phyloP scores from a whole-genome alignment of 2,888 invertebrate species.

The Meteorus colon region DNA sequence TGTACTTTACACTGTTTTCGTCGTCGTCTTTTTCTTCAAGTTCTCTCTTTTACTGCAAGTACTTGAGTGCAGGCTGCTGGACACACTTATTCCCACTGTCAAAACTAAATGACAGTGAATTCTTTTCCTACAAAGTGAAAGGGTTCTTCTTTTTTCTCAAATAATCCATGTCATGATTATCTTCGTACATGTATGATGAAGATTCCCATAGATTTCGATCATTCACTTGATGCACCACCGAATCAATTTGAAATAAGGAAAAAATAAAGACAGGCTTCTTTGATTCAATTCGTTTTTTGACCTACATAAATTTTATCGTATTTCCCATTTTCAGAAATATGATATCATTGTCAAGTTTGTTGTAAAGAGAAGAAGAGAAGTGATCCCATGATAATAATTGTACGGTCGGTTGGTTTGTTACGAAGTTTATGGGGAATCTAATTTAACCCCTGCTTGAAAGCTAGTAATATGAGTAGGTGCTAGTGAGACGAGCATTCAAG shows the following conservation, averaged over 20 bases:
- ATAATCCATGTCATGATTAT: no score
- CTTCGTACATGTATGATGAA: no score
- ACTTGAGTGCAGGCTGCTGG: neutral
- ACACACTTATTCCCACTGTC: neutral
- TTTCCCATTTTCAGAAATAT: neutral
- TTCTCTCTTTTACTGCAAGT: neutral
- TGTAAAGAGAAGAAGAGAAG: neutral
- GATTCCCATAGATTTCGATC: no score
- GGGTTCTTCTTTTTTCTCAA: no score
- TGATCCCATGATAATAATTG: slow-evolving; percentile 16
- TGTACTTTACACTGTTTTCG: slow-evolving; percentile 24
- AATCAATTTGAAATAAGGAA: no score
- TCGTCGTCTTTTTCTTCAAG: slow-evolving; percentile 32
- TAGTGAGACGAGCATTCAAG: slow-evolving; percentile 16
- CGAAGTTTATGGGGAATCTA: slow-evolving; percentile 20
- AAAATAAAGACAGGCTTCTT: no score
- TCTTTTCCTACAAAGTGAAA: no score
- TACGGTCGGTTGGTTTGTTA: neutral
- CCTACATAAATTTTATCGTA: neutral
- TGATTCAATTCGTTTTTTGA: no score
- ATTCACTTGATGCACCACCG: no score
- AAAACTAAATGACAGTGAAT: neutral
- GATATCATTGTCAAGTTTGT: neutral
- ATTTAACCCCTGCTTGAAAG: slow-evolving; percentile 17
- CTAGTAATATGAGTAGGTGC: slow-evolving; percentile 19